Percentiles rank a stretch among this genome's conserved stretches.
Conservation (phyloP, 1,140 invertebrate genomes). For the Calosoma granatense region DNA sequence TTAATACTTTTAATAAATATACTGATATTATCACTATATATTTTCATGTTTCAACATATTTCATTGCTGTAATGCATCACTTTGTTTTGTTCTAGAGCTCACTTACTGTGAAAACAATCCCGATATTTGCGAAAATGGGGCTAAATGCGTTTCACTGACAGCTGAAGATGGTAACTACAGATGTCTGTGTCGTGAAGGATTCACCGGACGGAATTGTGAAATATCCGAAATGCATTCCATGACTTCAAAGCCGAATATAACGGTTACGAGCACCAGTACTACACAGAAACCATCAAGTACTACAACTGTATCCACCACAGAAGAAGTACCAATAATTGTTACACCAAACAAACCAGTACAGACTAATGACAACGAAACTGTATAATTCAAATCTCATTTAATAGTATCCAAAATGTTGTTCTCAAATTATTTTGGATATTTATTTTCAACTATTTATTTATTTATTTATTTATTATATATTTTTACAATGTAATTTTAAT, state of each 20-base stretch:
- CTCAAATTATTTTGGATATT: too few species aligned
- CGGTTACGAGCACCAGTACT: background rate
- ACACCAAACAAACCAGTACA: background rate
- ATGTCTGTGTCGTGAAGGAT: conserved; percentile 52
- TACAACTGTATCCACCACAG: background rate
- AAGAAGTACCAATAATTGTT: background rate
- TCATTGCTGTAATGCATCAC: too few species aligned
- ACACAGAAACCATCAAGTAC: background rate
- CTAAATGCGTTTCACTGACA: conserved; percentile 66
- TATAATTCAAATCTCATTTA: background rate
- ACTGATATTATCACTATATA: too few species aligned
- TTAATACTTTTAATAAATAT: too few species aligned
- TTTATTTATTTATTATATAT: background rate
- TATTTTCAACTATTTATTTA: background rate
- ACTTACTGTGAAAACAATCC: conserved; percentile 65
- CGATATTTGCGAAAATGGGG: conserved; percentile 61
- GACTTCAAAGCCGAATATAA: background rate
- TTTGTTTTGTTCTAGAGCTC: conserved; percentile 44
- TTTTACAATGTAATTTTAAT: background rate
- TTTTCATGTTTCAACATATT: too few species aligned
- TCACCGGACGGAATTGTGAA: conserved; percentile 49
- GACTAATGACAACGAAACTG: background rate
- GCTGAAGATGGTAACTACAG: conserved; percentile 63
- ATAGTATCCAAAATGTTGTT: too few species aligned
- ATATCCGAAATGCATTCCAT: conserved; percentile 37